phyloP scores from a whole-genome alignment of 2,797 vertebrate genomes.

The Trematocara caparti region DNA sequence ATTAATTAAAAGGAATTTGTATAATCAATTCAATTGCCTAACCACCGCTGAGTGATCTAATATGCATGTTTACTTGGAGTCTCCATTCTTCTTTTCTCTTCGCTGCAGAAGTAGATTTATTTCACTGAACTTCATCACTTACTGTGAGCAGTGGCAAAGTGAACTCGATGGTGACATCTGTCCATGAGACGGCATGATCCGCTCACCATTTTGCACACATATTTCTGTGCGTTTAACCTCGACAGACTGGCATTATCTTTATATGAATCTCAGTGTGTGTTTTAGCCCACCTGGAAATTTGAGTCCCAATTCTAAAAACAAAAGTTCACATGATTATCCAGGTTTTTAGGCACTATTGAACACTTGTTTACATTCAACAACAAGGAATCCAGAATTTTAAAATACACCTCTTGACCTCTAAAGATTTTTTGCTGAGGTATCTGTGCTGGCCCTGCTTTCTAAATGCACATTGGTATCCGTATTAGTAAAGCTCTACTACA shows the following conservation, averaged over 20 bases:
- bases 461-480: not conserved
- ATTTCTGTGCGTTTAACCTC: constrained; percentile 2
- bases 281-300: constrained; percentile 7
- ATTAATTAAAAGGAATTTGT: constrained; percentile 73
- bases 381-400: not conserved
- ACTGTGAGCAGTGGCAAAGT: not conserved
- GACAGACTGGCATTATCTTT: constrained; percentile 1
- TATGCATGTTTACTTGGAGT: constrained; percentile 58
- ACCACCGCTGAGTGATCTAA: constrained; percentile 64
- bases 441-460: not conserved
- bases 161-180: constrained; percentile 33
- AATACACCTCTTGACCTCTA: constrained; percentile 2
- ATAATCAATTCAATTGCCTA: constrained; percentile 75
- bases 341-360: not conserved
- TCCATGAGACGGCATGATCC: constrained; percentile 11
- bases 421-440: not conserved
- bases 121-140: constrained; percentile 30
- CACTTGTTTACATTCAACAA: not conserved
- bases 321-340: not conserved
- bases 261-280: not conserved
- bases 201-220: not conserved
- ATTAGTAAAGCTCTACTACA: not conserved
- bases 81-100: constrained; percentile 14
- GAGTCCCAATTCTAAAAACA: not conserved
- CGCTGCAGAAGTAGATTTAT: constrained; percentile 17